Conservation (phyloP, 2,113 vertebrate species). For the Struthio camelus region DNA sequence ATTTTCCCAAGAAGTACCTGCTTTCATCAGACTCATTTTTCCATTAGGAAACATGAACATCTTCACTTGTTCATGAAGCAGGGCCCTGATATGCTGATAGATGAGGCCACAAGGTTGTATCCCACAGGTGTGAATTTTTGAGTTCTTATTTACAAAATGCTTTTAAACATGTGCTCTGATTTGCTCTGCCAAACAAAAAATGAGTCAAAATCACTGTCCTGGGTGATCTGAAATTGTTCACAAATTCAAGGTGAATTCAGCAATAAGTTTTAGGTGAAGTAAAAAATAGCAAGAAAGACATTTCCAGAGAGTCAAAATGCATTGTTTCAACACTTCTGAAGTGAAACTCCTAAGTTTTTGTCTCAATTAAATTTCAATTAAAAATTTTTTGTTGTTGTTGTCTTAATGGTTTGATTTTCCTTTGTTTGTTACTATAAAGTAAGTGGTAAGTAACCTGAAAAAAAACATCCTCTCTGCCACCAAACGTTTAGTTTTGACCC, state of each 20-base stretch:
- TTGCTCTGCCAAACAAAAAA: neutral
- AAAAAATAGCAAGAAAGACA: neutral
- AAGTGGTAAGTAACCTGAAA: conserved; percentile 22
- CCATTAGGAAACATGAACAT: neutral
- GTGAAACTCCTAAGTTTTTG: neutral
- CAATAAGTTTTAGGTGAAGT: neutral
- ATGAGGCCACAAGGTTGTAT: neutral
- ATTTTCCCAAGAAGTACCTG: neutral
- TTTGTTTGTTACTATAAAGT: conserved; percentile 64
- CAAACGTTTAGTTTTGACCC: neutral
- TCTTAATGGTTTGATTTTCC: neutral
- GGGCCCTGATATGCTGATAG: neutral
- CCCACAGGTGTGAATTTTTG: neutral
- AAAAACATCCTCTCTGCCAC: neutral
- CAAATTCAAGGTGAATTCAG: neutral
- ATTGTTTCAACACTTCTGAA: neutral
- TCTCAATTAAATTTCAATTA: neutral
- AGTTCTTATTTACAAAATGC: neutral
- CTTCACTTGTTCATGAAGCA: neutral
- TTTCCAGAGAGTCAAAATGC: neutral
- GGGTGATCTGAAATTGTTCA: neutral
- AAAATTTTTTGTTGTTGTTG: neutral
- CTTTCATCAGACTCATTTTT: neutral
- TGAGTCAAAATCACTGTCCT: neutral
- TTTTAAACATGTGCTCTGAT: neutral